Evolutionary conservation across 2,888 invertebrate species (phyloP), one percentile per base, ranked within the genome.

Genomic region (Amphipoea oculea): DNA sequence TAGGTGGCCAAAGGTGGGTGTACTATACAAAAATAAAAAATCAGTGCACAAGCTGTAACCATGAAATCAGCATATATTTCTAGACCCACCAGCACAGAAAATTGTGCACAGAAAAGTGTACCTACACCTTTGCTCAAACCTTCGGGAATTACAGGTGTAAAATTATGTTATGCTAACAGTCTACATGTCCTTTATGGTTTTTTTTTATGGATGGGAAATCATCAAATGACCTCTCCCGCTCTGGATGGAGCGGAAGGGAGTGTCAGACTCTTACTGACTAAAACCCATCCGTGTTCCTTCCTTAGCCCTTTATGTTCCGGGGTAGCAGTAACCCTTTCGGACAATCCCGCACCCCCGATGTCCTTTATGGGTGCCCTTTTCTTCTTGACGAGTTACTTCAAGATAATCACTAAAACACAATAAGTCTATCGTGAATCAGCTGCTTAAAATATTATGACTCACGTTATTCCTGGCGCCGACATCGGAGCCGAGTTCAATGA

Each of bases 401-500:
- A 62, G 14, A 70, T 1, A n/a, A 62, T 40, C n/a, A 63, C n/a
- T 23, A 62, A n/a, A 60, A 40, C n/a, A 40, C n/a, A 23, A 69
- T 51, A 14, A 60, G 17, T 71, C 6, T 40, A 17, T 63, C 11
- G 2, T 20, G 40, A 65, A 66, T 71, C 40, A 42, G n/a, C 6
- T n/a, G 9, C 17, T n/a, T 54, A 67, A 66, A 71, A 12, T 40
- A 67, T 66, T 3, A 63, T 14, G 51, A 95, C 99, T 98, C 96
- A 99, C 99, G 96, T 99, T 99, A 93, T 99, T 99, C 91, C 98
- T 98, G 68, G 99, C 98, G 86, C 99, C 98, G 81, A 99, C 98
- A 94, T 99, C 99, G 14, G 98, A 98, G 67, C 99, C 99, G 36
- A 99, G 97, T 85, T 99, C 99, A 88, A 99, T 98, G 97, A 99